Conservation (phyloP, 2,797 vertebrate species). For the Gorsachius magnificus region DNA sequence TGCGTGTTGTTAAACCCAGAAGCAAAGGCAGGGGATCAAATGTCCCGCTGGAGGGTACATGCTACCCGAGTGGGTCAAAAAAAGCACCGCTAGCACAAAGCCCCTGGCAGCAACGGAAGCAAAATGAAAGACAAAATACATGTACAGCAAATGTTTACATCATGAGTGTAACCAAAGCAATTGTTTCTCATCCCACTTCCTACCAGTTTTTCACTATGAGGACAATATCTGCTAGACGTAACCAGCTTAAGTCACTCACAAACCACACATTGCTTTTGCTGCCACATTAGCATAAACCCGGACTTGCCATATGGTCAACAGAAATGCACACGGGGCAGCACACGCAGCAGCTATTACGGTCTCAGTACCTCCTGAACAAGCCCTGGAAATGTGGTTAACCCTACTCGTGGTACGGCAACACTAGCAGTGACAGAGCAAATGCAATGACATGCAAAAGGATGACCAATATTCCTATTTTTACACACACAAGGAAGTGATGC, state of each 20-base stretch:
- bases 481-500: not conserved
- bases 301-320: not conserved
- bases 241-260: not conserved
- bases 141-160: not conserved
- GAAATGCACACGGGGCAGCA: not conserved
- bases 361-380: not conserved
- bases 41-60: not conserved
- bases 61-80: not conserved
- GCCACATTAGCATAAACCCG: not conserved
- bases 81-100: not conserved
- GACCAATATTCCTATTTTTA: not conserved
- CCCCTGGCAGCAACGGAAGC: accelerated
- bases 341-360: not conserved
- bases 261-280: not conserved
- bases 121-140: not conserved
- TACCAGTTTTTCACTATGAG: not conserved
- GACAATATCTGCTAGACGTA: not conserved
- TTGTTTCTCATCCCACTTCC: not conserved
- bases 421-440: not conserved
- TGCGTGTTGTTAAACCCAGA: not conserved
- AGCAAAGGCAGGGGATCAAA: not conserved
- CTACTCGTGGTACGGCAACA: accelerated
- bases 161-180: accelerated
- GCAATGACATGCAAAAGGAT: not conserved
- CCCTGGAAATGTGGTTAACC: not conserved